Evolutionary conservation across 1,140 invertebrate genomes (phyloP), one percentile per base, ranked within the genome.

Genomic region (Megalopta genalis): DNA sequence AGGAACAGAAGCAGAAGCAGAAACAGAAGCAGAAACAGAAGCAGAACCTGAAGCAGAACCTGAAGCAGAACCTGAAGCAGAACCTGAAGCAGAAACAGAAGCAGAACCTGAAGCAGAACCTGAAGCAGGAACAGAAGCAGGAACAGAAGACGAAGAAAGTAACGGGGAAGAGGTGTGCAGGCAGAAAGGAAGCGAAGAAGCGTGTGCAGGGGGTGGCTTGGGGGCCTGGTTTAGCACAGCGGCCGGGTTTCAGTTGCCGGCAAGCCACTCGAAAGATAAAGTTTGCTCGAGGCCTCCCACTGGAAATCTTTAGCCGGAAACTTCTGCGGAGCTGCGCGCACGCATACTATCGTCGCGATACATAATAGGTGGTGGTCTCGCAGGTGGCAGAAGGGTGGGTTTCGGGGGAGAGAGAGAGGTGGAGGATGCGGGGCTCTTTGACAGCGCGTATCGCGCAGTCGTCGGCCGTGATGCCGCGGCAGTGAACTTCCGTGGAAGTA

Each of bases 251-350:
- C 77, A 59, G 68, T 79, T 73, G 67, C 60, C 49, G 16, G 12
- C n/a, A 23, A 69, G 49, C 18, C 68, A 68, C 62, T 80, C 23
- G 72, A 62, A 62, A 76, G 69, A 86, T 83, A 86, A 86, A 86
- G 84, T 86, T 86, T 73, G 64, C 76, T 52, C 76, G 49, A 80
- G 60, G 49, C 72, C 68, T 85, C 64, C 82, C 73, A 27, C 65
- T 84, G 80, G 76, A 85, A 85, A 85, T 86, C 83, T 85, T 86
- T 77, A 46, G 60, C 63, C 64, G 76, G 32, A 42, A 82, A 86
- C 63, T 86, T 86, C 39, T 32, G 37, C 65, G 18, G 3, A 69
- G 52, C 54, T 77, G 23, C 46, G n/a, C 27, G 25, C 54, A 49
- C 23, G 67, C 42, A 37, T 71, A 70, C 46, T 27, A 63, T 42